Evolutionary conservation across 2,888 invertebrate genomes (phyloP).

Genomic region (Drosophila recens): DNA sequence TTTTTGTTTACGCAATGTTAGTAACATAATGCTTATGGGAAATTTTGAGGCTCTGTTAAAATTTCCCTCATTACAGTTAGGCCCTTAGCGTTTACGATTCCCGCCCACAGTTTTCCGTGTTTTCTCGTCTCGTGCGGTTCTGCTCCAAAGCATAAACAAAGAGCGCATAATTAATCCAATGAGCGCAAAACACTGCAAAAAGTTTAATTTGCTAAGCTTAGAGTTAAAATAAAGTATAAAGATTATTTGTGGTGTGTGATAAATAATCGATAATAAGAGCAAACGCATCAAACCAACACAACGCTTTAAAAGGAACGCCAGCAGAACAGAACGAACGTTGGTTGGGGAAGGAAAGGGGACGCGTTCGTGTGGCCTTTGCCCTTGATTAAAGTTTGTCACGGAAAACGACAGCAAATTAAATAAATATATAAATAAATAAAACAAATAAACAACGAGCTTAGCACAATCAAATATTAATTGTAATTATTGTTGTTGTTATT

Average conservation of each 20-base stretch:
- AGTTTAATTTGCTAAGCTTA: conserved; percentile 37
- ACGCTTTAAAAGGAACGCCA: neutral
- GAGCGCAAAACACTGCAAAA: conserved; percentile 33
- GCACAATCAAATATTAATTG: conserved; percentile 11
- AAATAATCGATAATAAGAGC: conserved; percentile 64
- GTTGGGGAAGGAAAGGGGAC: conserved; percentile 24
- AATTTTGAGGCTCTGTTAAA: conserved; percentile 27
- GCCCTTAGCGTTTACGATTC: conserved; percentile 44
- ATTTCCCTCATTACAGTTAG: conserved; percentile 41
- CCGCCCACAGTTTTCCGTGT: conserved; percentile 64
- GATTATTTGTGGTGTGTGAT: conserved; percentile 51
- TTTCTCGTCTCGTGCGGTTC: conserved; percentile 58
- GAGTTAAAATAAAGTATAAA: conserved; percentile 12
- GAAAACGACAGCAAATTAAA: conserved; percentile 19
- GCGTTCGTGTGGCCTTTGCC: conserved; percentile 34
- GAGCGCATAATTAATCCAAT: conserved; percentile 22
- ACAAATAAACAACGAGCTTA: conserved; percentile 7
- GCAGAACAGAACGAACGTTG: neutral
- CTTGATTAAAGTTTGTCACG: conserved; percentile 49
- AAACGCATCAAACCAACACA: conserved; percentile 17
- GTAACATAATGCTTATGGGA: neutral
- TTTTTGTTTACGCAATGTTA: neutral
- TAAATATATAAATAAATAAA: conserved; percentile 4
- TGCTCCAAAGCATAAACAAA: conserved; percentile 14
- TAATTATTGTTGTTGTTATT: conserved; percentile 1